Evolutionary conservation across 2,797 vertebrate genomes (phyloP).

Genomic region (Zalophus californianus): DNA sequence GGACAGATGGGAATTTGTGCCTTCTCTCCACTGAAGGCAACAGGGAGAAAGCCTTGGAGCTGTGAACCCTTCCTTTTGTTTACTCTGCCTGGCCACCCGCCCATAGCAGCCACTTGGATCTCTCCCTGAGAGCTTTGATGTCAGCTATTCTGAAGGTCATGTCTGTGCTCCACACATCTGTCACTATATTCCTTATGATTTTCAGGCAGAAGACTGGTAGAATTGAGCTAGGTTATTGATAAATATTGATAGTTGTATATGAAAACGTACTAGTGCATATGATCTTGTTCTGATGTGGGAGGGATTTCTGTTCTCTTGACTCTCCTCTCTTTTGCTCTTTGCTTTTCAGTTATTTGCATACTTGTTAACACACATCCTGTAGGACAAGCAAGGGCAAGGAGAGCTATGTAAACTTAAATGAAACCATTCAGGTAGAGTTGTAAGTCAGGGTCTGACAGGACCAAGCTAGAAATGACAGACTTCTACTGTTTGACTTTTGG

Average conservation of each 20-base stretch:
- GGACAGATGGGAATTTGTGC: slow-evolving; percentile 78
- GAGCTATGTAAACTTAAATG: background rate
- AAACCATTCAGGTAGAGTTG: background rate
- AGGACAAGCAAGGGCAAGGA: background rate
- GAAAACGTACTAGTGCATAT: background rate
- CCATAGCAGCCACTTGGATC: slow-evolving; percentile 79
- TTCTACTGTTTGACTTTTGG: background rate
- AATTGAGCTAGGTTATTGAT: slow-evolving; percentile 60
- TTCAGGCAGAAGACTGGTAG: background rate
- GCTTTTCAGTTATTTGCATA: background rate
- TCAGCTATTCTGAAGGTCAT: slow-evolving; percentile 80
- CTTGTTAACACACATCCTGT: background rate
- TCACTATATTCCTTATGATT: slow-evolving; percentile 76
- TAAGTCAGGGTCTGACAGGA: background rate
- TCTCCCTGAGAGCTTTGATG: slow-evolving; percentile 65
- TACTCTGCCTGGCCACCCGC: slow-evolving; percentile 70
- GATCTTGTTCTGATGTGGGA: background rate
- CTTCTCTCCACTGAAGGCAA: slow-evolving; percentile 70
- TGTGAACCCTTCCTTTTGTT: slow-evolving; percentile 59
- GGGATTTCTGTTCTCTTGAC: background rate
- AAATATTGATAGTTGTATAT: slow-evolving; percentile 1
- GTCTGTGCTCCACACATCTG: slow-evolving; percentile 71
- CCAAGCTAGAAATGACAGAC: background rate
- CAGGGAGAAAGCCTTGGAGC: background rate
- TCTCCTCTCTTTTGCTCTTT: background rate